A percentile compares a stretch with the other conserved stretches of the same genome.
Evolutionary conservation across 2,888 invertebrate species (phyloP).

Genomic region (Cephus spinipes): DNA sequence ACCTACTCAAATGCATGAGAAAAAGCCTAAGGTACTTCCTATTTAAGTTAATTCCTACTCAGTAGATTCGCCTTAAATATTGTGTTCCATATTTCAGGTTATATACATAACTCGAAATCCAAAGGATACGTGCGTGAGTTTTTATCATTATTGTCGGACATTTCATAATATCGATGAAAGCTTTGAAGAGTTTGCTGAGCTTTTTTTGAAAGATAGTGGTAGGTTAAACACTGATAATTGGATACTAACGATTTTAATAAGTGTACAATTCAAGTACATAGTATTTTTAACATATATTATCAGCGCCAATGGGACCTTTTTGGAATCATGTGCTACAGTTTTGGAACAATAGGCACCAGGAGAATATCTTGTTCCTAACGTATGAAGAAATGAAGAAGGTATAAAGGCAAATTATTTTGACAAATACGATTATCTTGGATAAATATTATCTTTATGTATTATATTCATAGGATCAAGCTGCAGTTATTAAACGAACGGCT

Average conservation of each 20-base stretch:
- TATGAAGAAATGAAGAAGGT: constrained; percentile 73
- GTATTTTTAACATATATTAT: constrained; percentile 68
- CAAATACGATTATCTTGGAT: constrained; percentile 9
- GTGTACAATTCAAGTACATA: constrained; percentile 74
- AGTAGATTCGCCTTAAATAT: constrained; percentile 1
- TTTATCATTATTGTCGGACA: constrained; percentile 83
- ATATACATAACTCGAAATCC: constrained; percentile 91
- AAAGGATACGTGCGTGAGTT: constrained; percentile 91
- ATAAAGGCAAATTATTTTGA: constrained; percentile 16
- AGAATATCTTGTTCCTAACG: constrained; percentile 70
- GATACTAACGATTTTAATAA: constrained; percentile 4
- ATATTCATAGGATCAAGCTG: constrained; percentile 72
- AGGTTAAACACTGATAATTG: constrained; percentile 62
- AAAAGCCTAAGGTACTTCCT: constrained; percentile 77
- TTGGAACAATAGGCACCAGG: constrained; percentile 67
- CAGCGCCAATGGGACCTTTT: constrained; percentile 58
- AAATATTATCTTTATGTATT: constrained; percentile 15
- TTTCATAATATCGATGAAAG: constrained; percentile 74
- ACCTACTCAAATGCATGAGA: constrained; percentile 70
- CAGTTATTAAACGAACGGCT: constrained; percentile 77
- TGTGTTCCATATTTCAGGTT: constrained; percentile 69
- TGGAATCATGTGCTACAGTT: constrained; percentile 65
- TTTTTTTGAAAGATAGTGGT: constrained; percentile 77
- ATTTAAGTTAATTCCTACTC: constrained; percentile 1
- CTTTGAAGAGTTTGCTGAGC: constrained; percentile 81